Evolutionary conservation across 2,888 invertebrate genomes (phyloP).

Genomic region (Morpho achilles): DNA sequence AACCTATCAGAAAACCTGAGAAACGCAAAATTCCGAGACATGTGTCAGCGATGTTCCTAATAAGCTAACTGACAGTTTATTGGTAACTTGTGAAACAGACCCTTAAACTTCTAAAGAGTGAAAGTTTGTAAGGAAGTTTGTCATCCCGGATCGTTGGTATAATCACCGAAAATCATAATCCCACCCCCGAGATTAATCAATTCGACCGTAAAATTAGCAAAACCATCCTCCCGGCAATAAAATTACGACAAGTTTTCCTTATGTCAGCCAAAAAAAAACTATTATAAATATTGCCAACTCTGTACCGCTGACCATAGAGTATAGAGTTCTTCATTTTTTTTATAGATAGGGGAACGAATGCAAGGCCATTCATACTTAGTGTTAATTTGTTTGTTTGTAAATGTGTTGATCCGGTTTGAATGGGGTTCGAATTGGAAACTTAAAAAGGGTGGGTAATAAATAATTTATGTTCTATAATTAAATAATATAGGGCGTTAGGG

Average conservation of each 20-base stretch:
- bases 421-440: slow-evolving; percentile 3
- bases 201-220: slow-evolving; percentile 25
- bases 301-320: background rate
- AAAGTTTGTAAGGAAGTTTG: no score
- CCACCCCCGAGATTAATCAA: slow-evolving; percentile 20
- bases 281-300: background rate
- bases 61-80: no score
- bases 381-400: slow-evolving; percentile 25
- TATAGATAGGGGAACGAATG: slow-evolving; percentile 2
- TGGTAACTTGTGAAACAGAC: no score
- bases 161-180: slow-evolving; percentile 7
- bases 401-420: slow-evolving; percentile 17
- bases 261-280: slow-evolving; percentile 10
- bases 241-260: slow-evolving; percentile 26
- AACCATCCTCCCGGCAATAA: slow-evolving; percentile 27
- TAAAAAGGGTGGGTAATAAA: background rate
- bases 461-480: no score
- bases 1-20: no score
- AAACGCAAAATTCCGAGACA: no score
- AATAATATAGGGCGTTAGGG: no score
- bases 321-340: background rate
- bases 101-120: no score
- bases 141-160: no score
- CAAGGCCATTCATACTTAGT: slow-evolving; percentile 21
- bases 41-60: no score